Evolutionary conservation across 2,797 vertebrate genomes (phyloP), one percentile per base, ranked within the genome.

Genomic region (Myripristis jacobus): DNA sequence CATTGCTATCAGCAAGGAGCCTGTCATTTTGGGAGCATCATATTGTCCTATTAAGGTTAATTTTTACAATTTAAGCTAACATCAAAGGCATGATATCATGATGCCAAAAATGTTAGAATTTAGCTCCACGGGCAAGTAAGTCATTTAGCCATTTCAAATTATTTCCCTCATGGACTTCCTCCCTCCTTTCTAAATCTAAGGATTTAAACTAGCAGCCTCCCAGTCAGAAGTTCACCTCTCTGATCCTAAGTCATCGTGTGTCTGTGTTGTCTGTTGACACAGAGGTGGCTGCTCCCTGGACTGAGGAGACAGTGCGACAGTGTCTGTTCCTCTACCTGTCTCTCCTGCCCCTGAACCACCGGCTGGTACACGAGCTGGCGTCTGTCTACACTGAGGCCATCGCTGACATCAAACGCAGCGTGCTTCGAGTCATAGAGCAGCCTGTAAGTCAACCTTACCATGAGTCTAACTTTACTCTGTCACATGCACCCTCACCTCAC

Each of bases 271-370:
- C 25, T n/a, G 59, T 65, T 46, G 61, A 22, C 4, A 64, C 91
- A 99, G 97, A 99, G 94, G 97, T 99, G 90, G 97, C 97, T 0
- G 94, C 96, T 0, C 95, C 97, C 0, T 98, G 97, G 97, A 98
- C 96, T 0, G 97, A 99, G 79, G 97, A 99, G 86, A 97, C 96
- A 0, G 96, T 99, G 67, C 95, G 96, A 88, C 97, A 98, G 87
- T 99, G 97, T 73, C 94, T 99, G 4, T 97, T 97, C 87, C 95
- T 99, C 36, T 98, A 98, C 88, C 79, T 99, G 82, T 96, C 97
- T 0, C 93, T 99, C 61, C 94, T 99, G 67, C 97, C 97, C 1
- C 94, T 96, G 57, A 99, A 98, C 90, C 97, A 99, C 91, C 94
- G 95, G 4, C 93, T 99, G 66, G 97, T 99, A 76, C 97, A 98